Evolutionary conservation across 2,113 vertebrate species (phyloP), one percentile per base, ranked within the genome.

Genomic region (Platichthys stellatus): DNA sequence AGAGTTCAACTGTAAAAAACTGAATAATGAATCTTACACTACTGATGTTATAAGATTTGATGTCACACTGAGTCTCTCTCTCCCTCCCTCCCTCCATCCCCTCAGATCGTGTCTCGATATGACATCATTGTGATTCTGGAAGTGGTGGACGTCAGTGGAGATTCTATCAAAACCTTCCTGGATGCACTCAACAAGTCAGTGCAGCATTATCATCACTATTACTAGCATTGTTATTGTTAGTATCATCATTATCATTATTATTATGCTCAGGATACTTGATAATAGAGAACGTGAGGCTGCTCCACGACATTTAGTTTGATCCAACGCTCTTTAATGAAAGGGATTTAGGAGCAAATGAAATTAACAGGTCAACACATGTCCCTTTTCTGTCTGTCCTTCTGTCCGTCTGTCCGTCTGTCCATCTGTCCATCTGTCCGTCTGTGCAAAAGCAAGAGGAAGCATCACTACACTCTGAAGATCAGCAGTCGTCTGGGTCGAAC

Each of bases 81-180:
- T 18, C 45, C 8, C 9, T 28, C 5, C 13, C 15, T n/a, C n/a
- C n/a, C 20, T 69, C n/a, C 26, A 20, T 45, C 28, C 3, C 54
- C 20, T 18, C 76, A 95, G 94, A 92, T 95, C 2, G 84, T 94
- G 21, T 92, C 89, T 15, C 93, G 91, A 3, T 95, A 95, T 84
- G 94, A 94, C 82, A 93, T 95, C 80, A 87, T 94, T 0, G 17
- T 95, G 61, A 94, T 95, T 73, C 83, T 95, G 57, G 94, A 95
- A 70, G 94, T 95, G 47, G 93, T 94, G 70, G 95, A 95, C 49
- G 1, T 31, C 47, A 93, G 77, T 0, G 90, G 87, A 11, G 10
- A 61, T 17, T 78, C 94, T 0, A 78, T 94, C 0, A 24, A 81
- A 53, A 86, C 18, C 0, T 83, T 95, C 3, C 31, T 93, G 54